A percentile compares a stretch with the other conserved stretches of the same genome.
These are phyloP conservation scores for Euborellia annulipes DNA, from an alignment of 1,140 invertebrate species.

Conservation along the genomic window DNA sequence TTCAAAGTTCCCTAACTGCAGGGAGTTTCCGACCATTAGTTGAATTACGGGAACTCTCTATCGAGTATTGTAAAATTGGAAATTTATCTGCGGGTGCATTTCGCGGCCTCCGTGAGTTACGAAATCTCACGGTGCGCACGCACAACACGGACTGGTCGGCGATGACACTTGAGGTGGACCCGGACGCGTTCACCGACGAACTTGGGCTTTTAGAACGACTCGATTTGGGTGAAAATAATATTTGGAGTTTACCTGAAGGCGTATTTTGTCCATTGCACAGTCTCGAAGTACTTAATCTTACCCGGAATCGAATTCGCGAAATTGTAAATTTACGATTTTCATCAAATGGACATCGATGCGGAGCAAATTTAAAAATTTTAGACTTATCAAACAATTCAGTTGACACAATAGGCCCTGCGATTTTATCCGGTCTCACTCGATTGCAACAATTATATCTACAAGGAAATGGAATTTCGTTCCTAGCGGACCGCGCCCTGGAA, in stretches of 20 bases:
- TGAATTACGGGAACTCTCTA: conserved; percentile 64
- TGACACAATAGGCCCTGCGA: conserved; percentile 55
- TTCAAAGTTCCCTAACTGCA: conserved; percentile 68
- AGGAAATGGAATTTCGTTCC: conserved; percentile 51
- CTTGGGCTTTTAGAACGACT: conserved; percentile 55
- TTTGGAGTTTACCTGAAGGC: conserved; percentile 66
- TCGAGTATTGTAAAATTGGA: conserved; percentile 81
- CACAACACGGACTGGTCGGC: conserved; percentile 79
- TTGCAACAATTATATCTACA: conserved; percentile 47
- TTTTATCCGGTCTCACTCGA: conserved; percentile 50
- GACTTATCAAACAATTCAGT: conserved; percentile 73
- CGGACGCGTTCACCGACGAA: conserved; percentile 55
- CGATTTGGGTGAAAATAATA: conserved; percentile 76
- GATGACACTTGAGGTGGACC: conserved; percentile 61
- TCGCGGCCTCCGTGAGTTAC: conserved; percentile 57
- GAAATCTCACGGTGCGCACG: conserved; percentile 70
- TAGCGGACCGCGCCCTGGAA: conserved; percentile 67
- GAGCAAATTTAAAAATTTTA: conserved; percentile 50
- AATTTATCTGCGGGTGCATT: conserved; percentile 74
- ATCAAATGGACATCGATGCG: conserved; percentile 43
- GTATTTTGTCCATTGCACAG: conserved; percentile 63
- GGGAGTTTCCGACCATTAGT: conserved; percentile 68
- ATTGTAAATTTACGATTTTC: conserved; percentile 56
- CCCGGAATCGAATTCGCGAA: conserved; percentile 62
- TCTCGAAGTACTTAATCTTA: conserved; percentile 62